A percentile compares a stretch with the other conserved stretches of the same genome.
Conservation (phyloP, 2,113 vertebrate genomes). For the Nothocercus nigrocapillus region DNA sequence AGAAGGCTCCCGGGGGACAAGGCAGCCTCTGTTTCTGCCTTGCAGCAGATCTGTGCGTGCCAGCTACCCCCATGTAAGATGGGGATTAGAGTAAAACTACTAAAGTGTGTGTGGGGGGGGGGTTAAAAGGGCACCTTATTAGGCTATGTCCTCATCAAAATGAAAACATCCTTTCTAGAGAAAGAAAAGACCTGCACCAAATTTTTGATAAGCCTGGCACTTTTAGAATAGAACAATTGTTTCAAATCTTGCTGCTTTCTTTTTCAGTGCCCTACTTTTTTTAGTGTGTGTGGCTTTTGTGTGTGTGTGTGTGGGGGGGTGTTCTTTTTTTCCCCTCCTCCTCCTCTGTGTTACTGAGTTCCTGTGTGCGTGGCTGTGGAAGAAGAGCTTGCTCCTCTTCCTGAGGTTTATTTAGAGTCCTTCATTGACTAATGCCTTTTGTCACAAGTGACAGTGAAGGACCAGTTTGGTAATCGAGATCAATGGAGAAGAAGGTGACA, state of each 20-base stretch:
- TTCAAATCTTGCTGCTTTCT: neutral
- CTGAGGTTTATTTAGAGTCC: constrained; percentile 55
- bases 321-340: too few species aligned
- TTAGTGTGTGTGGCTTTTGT: too few species aligned
- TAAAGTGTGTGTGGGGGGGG: neutral
- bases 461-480: constrained; percentile 51
- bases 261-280: constrained; percentile 30
- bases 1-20: neutral
- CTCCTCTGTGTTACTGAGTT: neutral
- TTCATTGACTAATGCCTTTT: constrained; percentile 64
- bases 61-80: neutral
- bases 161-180: neutral
- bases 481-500: constrained; percentile 62
- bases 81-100: neutral
- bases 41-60: neutral
- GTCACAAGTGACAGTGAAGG: constrained; percentile 51
- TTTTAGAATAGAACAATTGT: constrained; percentile 18
- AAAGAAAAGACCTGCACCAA: neutral
- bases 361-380: neutral
- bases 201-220: neutral
- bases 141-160: neutral
- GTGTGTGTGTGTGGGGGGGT: too few species aligned
- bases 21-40: neutral
- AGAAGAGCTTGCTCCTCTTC: constrained; percentile 43
- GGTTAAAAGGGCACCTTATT: neutral